Evolutionary conservation across 1,140 invertebrate species (phyloP).

Genomic region (Probaryconus sp.): DNA sequence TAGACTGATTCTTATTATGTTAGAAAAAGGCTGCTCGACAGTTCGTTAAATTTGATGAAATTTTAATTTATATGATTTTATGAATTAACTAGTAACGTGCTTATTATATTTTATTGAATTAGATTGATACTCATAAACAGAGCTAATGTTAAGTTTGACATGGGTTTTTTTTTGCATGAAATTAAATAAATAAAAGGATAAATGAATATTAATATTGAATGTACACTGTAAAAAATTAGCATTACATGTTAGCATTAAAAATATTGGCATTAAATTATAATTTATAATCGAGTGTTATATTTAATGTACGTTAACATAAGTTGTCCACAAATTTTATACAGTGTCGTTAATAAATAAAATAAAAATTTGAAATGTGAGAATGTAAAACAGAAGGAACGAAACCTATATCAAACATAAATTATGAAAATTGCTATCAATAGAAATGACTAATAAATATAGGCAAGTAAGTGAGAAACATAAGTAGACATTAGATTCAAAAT

Average conservation of each 20-base stretch:
- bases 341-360: neutral
- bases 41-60: constrained; percentile 40
- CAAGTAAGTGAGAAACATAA: constrained; percentile 42
- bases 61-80: constrained; percentile 38
- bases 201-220: too few relatives aligned
- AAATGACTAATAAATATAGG: constrained; percentile 18
- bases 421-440: constrained; percentile 5
- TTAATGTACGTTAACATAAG: neutral
- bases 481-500: constrained; percentile 46
- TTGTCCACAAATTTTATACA: neutral
- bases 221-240: too few relatives aligned
- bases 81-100: constrained; percentile 38
- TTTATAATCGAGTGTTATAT: too few relatives aligned
- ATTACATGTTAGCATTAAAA: too few relatives aligned
- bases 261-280: too few relatives aligned
- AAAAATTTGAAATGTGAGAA: neutral
- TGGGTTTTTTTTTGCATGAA: neutral
- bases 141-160: constrained; percentile 1
- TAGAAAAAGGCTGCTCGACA: constrained; percentile 63
- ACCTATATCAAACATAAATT: constrained; percentile 23
- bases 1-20: too few relatives aligned
- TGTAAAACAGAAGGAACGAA: too few relatives aligned
- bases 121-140: constrained; percentile 22
- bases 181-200: too few relatives aligned
- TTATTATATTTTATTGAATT: constrained; percentile 45